Conservation (phyloP, 2,113 vertebrate species). For the Psilopsiagon aymara region DNA sequence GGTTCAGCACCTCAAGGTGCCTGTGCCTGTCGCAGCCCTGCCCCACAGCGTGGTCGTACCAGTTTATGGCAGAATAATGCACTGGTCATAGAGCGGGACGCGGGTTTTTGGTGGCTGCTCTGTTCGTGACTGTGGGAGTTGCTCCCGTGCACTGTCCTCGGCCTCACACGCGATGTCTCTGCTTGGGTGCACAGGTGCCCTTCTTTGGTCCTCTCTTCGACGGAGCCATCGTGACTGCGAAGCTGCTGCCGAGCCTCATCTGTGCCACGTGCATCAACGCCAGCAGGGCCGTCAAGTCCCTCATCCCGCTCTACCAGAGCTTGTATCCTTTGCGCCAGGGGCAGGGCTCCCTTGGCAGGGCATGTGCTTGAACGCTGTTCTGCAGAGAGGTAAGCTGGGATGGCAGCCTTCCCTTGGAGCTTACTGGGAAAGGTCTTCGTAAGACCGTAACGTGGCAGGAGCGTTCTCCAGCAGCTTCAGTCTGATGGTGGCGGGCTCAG, state of each 20-base stretch:
- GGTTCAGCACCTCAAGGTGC: accelerated
- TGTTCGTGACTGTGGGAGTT: not conserved
- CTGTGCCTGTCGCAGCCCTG: not conserved
- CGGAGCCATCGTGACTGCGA: slow-evolving; percentile 91
- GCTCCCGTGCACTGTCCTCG: accelerated
- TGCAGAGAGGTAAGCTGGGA: slow-evolving; percentile 49
- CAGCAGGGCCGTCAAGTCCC: slow-evolving; percentile 97
- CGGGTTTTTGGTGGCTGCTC: not conserved
- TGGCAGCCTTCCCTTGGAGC: not conserved
- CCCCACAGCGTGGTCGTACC: accelerated
- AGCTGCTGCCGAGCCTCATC: slow-evolving; percentile 91
- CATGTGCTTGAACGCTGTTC: not conserved
- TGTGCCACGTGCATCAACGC: slow-evolving; percentile 97
- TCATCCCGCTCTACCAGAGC: slow-evolving; percentile 96
- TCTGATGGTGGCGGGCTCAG: not conserved
- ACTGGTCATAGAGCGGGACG: not conserved
- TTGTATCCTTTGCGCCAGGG: slow-evolving; percentile 92
- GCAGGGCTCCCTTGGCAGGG: not conserved
- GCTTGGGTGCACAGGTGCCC: slow-evolving; percentile 82
- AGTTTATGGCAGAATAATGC: not conserved
- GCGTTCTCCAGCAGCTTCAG: not conserved
- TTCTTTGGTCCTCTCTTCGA: slow-evolving; percentile 97
- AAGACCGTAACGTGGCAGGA: accelerated
- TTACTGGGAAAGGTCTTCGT: not conserved
- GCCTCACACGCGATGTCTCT: not conserved